These are phyloP conservation scores for Cynopterus sphinx DNA, from an alignment of 2,797 vertebrate species.

Conservation along the genomic window DNA sequence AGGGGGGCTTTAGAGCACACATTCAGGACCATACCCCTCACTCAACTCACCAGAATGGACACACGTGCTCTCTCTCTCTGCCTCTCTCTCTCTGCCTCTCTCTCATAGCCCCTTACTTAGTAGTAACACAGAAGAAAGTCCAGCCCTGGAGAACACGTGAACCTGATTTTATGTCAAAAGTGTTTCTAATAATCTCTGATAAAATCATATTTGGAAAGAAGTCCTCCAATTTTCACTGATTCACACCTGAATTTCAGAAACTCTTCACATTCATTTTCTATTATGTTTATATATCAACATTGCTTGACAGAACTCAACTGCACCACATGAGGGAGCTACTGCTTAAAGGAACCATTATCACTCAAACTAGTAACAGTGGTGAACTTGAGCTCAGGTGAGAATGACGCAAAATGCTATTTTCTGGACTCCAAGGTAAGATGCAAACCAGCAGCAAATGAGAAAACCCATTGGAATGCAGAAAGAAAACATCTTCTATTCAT, in stretches of 20 bases:
- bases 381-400: neutral
- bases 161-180: neutral
- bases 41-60: neutral
- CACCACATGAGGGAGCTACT: neutral
- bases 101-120: neutral
- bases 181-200: neutral
- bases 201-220: slow-evolving; percentile 20
- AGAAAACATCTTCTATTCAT: neutral
- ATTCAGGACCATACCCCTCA: neutral
- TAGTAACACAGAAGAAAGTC: neutral
- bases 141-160: neutral
- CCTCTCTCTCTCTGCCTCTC: neutral
- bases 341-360: neutral
- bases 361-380: rapidly evolving
- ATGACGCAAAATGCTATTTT: neutral
- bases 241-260: neutral
- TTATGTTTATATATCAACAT: neutral
- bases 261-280: neutral
- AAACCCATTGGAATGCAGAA: neutral
- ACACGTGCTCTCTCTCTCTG: no score
- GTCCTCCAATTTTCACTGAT: neutral
- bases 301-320: neutral
- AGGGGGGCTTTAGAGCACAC: neutral
- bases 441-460: neutral
- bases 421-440: neutral